These are phyloP conservation scores for Styela plicata DNA, from an alignment of 23 tunicate species.

Conservation along the genomic window DNA sequence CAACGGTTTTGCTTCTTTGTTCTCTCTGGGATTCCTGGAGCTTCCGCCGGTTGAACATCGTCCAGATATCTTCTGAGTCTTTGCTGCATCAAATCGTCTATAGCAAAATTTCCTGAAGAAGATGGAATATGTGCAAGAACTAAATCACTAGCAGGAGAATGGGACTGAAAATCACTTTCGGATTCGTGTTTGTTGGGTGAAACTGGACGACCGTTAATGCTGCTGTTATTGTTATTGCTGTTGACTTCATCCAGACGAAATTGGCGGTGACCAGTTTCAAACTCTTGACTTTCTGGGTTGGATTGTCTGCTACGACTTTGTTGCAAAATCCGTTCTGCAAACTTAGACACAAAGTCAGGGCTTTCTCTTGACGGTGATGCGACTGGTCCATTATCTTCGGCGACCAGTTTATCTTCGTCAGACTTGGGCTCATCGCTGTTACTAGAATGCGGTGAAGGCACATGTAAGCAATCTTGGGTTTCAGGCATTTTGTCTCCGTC, in stretches of 20 bases:
- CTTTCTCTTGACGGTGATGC: background rate
- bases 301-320: background rate
- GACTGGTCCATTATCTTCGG: slow-evolving; percentile 1
- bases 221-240: slow-evolving; percentile 26
- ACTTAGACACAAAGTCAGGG: background rate
- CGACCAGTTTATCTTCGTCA: background rate
- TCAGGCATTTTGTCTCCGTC: background rate
- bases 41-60: slow-evolving; percentile 77
- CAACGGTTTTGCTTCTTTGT: slow-evolving; percentile 94
- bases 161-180: background rate
- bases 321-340: background rate
- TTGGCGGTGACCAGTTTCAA: background rate
- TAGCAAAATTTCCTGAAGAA: background rate
- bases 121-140: background rate
- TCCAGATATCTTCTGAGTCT: slow-evolving; percentile 19
- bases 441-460: background rate
- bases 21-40: slow-evolving; percentile 94
- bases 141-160: background rate
- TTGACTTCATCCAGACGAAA: slow-evolving; percentile 14
- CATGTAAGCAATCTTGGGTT: background rate
- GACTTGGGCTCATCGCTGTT: background rate
- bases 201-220: background rate
- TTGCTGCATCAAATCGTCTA: slow-evolving; percentile 19
- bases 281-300: background rate
- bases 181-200: slow-evolving; percentile 9